Conservation (phyloP, 2,113 vertebrate species). For the Dromaius novaehollandiae region DNA sequence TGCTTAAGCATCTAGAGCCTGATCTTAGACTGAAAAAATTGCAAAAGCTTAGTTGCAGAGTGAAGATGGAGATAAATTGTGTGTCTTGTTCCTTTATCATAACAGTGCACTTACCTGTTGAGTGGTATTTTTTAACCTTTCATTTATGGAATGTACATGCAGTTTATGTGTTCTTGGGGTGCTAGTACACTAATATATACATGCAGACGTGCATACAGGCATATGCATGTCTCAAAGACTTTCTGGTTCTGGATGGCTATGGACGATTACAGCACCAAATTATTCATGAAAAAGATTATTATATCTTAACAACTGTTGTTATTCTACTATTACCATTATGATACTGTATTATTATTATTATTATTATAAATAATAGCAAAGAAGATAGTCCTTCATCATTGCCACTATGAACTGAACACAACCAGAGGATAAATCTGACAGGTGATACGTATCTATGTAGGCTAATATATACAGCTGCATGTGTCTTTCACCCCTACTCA, state of each 20-base stretch:
- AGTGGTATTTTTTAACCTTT: fast-evolving
- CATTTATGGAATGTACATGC: neutral
- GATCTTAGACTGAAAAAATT: neutral
- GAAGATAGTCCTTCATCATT: neutral
- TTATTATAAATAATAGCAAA: neutral
- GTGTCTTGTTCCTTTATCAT: neutral
- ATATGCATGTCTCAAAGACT: neutral
- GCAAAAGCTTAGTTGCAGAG: neutral
- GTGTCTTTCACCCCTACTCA: neutral
- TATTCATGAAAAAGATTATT: neutral
- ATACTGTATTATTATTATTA: neutral
- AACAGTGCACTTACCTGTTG: neutral
- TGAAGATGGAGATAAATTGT: neutral
- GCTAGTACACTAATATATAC: too few species aligned
- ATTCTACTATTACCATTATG: neutral
- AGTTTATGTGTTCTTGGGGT: neutral
- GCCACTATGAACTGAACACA: too few species aligned
- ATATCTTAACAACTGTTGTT: neutral
- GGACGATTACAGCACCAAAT: neutral
- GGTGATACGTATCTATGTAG: neutral
- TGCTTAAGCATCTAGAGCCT: neutral
- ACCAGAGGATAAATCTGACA: neutral
- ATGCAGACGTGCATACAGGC: neutral
- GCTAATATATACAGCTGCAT: neutral
- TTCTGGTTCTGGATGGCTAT: neutral